Evolutionary conservation across 2,888 invertebrate species (phyloP), one percentile per base, ranked within the genome.

Genomic region (Brachylomia viminalis): DNA sequence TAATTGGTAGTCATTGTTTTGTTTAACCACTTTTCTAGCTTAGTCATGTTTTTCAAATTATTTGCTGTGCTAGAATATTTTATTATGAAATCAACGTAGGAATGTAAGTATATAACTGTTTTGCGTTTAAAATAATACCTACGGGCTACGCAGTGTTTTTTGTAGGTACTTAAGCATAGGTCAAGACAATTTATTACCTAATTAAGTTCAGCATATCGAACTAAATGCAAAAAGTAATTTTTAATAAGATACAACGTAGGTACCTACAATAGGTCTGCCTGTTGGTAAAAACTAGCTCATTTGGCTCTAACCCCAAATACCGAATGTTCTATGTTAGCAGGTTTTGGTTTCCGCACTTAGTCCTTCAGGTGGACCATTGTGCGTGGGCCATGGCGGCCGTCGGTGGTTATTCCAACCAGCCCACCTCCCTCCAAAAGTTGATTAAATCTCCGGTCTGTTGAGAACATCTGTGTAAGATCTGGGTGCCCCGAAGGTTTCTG

Each of bases 61-160:
- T 73, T 65, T 49, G 54, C 58, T 45, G 52, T 2, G 27, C 11
- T 52, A 30, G 49, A 38, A 23, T 7, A 47, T 58, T 54, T 30
- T 67, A 68, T 67, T 52, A 15, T 10, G 38, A 17, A 65, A 62
- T 5, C n/a, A 38, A 33, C 8, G 20, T 38, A 52, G 20, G 65
- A 79, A 75, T 64, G 27, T 33, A 30, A 10, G 17, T 65, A 33
- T 65, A 33, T 10, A 52, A 20, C 54, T 68, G 52, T 75, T 68
- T 75, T 64, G 66, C 66, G 71, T 80, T 71, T 68, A 27, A 67
- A 67, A 62, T 72, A 66, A 30, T 66, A 13, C 42, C 8, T n/a
- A 67, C 47, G 52, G 38, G 38, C 38, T 38, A 2, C 38, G 38
- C 38, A 65, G 7, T 79, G 38, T 47, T 78, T 66, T 77, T 72